Percentiles rank a stretch among this genome's conserved stretches.
Conservation (phyloP, 2,113 vertebrate species). For the Hydrolagus affinis region DNA sequence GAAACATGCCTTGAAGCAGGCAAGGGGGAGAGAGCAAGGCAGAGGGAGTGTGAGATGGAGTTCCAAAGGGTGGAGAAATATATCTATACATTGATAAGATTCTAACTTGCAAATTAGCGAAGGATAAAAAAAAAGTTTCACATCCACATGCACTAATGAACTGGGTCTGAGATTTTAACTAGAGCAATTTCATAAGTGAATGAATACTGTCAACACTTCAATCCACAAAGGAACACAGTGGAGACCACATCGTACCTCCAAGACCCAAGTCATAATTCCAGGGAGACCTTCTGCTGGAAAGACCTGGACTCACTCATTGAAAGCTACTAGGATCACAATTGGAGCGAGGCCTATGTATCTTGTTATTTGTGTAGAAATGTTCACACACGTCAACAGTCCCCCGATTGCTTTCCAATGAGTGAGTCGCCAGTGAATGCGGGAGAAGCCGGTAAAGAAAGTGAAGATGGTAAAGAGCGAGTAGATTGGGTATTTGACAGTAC, state of each 20-base stretch:
- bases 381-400: neutral
- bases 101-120: slow-evolving; percentile 30
- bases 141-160: slow-evolving; percentile 17
- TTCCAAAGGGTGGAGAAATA: too few species aligned
- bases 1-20: too few species aligned
- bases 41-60: too few species aligned
- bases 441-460: neutral
- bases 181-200: neutral
- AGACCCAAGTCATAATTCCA: too few species aligned
- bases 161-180: neutral
- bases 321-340: neutral
- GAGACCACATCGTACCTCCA: neutral
- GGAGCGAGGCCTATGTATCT: neutral
- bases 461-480: too few species aligned
- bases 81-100: neutral
- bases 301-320: neutral
- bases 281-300: neutral
- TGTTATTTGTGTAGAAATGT: neutral
- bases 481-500: too few species aligned
- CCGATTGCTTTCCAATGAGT: neutral
- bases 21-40: too few species aligned
- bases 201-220: slow-evolving; percentile 4
- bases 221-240: neutral
- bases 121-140: slow-evolving; percentile 29
- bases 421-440: neutral